Percentiles rank a stretch among this genome's conserved stretches.
Evolutionary conservation across 2,113 vertebrate species (phyloP).

Genomic region (Prunella fulvescens): DNA sequence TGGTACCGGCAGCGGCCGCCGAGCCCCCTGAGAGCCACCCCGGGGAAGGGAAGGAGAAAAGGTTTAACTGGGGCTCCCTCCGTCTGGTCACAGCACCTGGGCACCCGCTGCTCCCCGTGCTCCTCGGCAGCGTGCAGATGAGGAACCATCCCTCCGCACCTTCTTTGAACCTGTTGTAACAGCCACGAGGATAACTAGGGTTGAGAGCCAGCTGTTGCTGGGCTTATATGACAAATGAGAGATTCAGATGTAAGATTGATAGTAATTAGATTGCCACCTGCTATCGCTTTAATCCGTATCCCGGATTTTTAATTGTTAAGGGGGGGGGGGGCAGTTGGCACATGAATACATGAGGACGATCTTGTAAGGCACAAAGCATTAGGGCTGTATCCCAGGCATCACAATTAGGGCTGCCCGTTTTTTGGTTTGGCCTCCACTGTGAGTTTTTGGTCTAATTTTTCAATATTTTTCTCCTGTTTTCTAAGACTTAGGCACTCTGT

Average conservation of each 20-base stretch:
- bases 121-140: not conserved
- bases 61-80: not conserved
- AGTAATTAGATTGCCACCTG: constrained; percentile 69
- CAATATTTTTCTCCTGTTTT: not conserved
- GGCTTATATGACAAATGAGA: constrained; percentile 47
- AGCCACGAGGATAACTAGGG: not conserved
- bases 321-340: not conserved
- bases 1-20: accelerated
- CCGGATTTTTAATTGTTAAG: constrained; percentile 41
- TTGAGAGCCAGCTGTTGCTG: constrained; percentile 55
- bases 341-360: not conserved
- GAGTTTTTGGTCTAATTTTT: not conserved
- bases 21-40: accelerated
- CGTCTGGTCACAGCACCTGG: not conserved
- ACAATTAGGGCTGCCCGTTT: not conserved
- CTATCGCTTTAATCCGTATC: constrained; percentile 55
- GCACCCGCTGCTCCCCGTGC: not conserved
- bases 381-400: not conserved
- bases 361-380: not conserved
- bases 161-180: constrained; percentile 28
- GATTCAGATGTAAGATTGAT: constrained; percentile 44
- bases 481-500: not conserved
- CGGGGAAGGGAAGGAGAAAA: not conserved
- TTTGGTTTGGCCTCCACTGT: not conserved
- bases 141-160: not conserved